Conservation (phyloP, 2,797 vertebrate species). For the Falco peregrinus region DNA sequence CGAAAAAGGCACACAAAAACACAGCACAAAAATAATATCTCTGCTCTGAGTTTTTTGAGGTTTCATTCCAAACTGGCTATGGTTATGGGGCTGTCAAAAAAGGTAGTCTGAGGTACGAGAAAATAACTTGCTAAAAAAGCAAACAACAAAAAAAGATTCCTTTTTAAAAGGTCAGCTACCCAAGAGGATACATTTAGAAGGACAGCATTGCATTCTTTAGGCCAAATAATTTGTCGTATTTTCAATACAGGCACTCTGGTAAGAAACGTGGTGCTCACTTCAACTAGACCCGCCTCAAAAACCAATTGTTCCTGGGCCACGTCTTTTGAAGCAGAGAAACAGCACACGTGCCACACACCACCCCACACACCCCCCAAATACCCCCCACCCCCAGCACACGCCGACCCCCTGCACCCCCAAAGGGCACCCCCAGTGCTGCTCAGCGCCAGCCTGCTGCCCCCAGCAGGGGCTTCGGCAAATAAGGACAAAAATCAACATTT, state of each 20-base stretch:
- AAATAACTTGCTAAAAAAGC: not conserved
- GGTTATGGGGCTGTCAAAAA: not conserved
- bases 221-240: not conserved
- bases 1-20: not conserved
- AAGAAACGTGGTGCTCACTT: not conserved
- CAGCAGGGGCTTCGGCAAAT: not conserved
- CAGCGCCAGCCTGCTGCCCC: not conserved
- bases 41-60: not conserved
- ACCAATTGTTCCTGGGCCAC: not conserved
- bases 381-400: not conserved
- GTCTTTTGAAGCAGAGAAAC: not conserved
- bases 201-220: not conserved
- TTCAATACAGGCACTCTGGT: not conserved
- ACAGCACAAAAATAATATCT: not conserved
- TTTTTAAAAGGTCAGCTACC: constrained; percentile 16
- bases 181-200: not conserved
- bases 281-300: not conserved
- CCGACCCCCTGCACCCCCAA: not conserved
- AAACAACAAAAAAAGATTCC: not conserved
- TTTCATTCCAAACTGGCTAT: not conserved
- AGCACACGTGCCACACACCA: not conserved
- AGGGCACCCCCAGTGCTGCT: not conserved
- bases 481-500: not conserved
- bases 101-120: not conserved
- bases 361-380: too few relatives aligned